Evolutionary conservation across 1,140 invertebrate species (phyloP), one percentile per base, ranked within the genome.

Genomic region (Pararge aegeria): DNA sequence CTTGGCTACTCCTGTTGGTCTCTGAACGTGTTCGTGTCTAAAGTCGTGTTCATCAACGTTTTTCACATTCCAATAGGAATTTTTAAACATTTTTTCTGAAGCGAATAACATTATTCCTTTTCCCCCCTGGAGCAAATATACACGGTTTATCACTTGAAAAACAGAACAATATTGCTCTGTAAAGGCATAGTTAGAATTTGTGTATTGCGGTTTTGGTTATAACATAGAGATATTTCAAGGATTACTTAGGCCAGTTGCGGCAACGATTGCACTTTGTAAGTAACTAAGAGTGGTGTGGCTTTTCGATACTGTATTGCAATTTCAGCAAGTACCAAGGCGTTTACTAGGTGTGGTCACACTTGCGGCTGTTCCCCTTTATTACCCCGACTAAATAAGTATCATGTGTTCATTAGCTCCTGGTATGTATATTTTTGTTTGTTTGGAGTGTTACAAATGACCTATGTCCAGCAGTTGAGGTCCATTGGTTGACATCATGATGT

Each of bases 21-120:
- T 3, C 7, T 34, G 30, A 34, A 34, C 30, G 30, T 34, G 30
- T 3, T 40, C n/a, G n/a, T n/a, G n/a, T n/a, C n/a, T n/a, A 9
- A 37, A n/a, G 15, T 16, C 13, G 5, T 4, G 16, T 40, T 40
- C 16, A 15, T 40, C 16, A 18, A 16, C 38, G 15, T 15, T 40
- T 40, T 40, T 16, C 38, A 16, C 16, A 7, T 29, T 19, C 29
- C 54, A 56, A 51, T 16, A 37, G 48, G 48, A 56, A 52, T 62
- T n/a, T 62, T 62, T 56, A 62, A 51, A 51, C 60, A 56, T 42
- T 62, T 51, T n/a, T 51, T 34, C 53, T 42, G 38, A 44, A 52
- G 52, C 38, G 53, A 56, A 42, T 37, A 20, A 56, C 40, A 20
- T 52, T 55, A 38, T 55, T 62, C 55, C 37, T 62, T 62, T 61